These are phyloP conservation scores for Sepiola atlantica DNA, from an alignment of 2,888 invertebrate genomes.

Conservation along the genomic window DNA sequence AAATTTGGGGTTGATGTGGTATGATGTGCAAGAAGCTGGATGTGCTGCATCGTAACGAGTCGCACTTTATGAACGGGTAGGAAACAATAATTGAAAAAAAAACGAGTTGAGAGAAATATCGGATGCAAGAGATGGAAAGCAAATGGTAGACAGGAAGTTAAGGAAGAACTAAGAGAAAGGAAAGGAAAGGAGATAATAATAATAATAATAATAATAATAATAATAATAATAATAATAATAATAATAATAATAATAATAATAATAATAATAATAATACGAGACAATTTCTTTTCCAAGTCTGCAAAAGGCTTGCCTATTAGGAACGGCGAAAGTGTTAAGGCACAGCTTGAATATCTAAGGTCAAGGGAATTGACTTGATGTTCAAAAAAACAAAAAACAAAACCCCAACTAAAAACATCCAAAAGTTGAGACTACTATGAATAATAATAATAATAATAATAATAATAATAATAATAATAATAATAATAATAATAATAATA, in stretches of 20 bases:
- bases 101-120: not conserved
- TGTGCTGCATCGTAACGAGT: not conserved
- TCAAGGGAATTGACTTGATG: too few species aligned
- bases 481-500: not conserved
- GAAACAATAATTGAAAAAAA: not conserved
- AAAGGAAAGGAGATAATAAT: not conserved
- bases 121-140: not conserved
- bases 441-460: not conserved
- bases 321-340: too few species aligned
- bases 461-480: not conserved
- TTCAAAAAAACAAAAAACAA: too few species aligned
- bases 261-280: too few species aligned
- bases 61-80: not conserved
- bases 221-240: not conserved
- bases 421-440: too few species aligned
- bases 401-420: too few species aligned
- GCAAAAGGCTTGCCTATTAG: too few species aligned
- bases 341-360: too few species aligned
- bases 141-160: not conserved
- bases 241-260: too few species aligned
- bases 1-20: slow-evolving; percentile 44
- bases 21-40: slow-evolving; percentile 40
- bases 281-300: too few species aligned
- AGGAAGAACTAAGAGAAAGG: not conserved
- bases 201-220: not conserved